Evolutionary conservation across 2,888 invertebrate species (phyloP).

Genomic region (Therioaphis trifolii): DNA sequence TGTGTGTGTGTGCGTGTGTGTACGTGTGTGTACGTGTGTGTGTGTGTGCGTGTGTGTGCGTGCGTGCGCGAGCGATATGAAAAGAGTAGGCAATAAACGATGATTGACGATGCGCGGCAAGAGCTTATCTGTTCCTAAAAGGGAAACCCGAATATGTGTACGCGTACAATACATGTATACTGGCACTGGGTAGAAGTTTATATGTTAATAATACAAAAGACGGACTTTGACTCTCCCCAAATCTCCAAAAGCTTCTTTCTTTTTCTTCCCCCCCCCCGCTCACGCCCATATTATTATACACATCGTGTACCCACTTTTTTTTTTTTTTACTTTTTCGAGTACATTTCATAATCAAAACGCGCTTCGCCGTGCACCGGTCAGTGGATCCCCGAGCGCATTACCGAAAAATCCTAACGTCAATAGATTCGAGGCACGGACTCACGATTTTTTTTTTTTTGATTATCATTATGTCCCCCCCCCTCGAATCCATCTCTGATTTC

Average conservation of each 20-base stretch:
- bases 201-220: slow-evolving; percentile 59
- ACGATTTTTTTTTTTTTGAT: slow-evolving; percentile 15
- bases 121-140: slow-evolving; percentile 56
- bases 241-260: slow-evolving; percentile 42
- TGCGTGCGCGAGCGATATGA: background rate
- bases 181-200: slow-evolving; percentile 37
- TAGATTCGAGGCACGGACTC: slow-evolving; percentile 50
- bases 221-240: slow-evolving; percentile 35
- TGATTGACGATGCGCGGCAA: slow-evolving; percentile 58
- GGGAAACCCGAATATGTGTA: background rate
- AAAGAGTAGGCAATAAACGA: slow-evolving; percentile 44
- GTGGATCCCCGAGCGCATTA: background rate
- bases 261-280: too few relatives aligned
- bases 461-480: background rate
- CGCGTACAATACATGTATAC: background rate
- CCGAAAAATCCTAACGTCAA: slow-evolving; percentile 50
- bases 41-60: background rate
- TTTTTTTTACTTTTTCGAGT: slow-evolving; percentile 25
- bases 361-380: slow-evolving; percentile 28
- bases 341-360: slow-evolving; percentile 52
- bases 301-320: too few relatives aligned
- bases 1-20: background rate
- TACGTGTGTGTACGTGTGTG: too few relatives aligned
- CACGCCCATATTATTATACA: too few relatives aligned
- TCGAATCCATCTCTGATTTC: too few relatives aligned